Base-by-base conservation (phyloP, 2,888 invertebrate genomes). In the Tiliacea aurago region DNA sequence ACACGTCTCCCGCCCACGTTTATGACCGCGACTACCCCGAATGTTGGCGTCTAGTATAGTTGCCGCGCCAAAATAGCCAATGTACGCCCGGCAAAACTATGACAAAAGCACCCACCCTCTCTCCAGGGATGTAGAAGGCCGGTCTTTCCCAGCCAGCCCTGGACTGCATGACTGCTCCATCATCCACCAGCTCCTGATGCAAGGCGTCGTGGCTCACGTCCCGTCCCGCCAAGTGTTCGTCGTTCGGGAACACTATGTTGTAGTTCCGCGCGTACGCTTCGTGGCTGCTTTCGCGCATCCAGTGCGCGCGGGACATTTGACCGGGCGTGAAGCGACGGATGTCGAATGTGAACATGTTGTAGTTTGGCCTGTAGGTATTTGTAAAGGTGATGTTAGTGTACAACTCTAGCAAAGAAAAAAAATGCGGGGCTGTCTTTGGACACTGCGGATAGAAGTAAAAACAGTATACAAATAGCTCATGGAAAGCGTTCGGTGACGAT, bases 251-350 rank as follows among this genome's bases (percentile, higher is more conserved):
- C 15, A 98, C 98, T 1, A 95, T 88, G 78, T 87, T 97, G 90
- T 99, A 99, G 93, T 99, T 99, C 86, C 97, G 98, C 0, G 97
- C 98, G 90, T 99, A 99, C n/a, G 98, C 97, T 92, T 99, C 99
- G 91, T 99, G 99, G 73, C 98, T 98, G 84, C 98, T 97, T 91
- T 98, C 98, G 45, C 97, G 97, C 49, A 97, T 97, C 99, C 99
- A 99, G 59, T 97, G 96, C 7, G 96, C 94, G 84, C 98, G 97
- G 0, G 97, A 96, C 83, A 97, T 97, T 90, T 98, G 98, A 0
- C 97, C 97, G 1, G 97, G 97, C 0, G 98, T 98, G 93, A 98
- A 99, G 79, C 99, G 97, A 86, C 98, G 97, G 78, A 99, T 97
- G 92, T 99, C 99, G 91, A 98, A 99, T 33, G 97, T 96, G 90